Percentiles rank a stretch among this genome's conserved stretches.
These are phyloP conservation scores for Apus apus DNA, from an alignment of 2,113 vertebrate species.

Conservation along the genomic window DNA sequence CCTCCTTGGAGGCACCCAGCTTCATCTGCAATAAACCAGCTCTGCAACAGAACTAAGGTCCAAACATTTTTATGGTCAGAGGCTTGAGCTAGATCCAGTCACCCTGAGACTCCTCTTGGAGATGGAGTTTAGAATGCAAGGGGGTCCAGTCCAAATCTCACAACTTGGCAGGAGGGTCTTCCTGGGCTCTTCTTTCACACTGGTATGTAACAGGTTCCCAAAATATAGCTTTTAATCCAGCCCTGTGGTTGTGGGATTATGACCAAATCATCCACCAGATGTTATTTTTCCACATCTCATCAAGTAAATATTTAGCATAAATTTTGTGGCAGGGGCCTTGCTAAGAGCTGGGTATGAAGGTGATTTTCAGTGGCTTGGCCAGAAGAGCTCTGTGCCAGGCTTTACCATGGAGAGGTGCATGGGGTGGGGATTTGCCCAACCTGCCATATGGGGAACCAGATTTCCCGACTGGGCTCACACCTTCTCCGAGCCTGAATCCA, in stretches of 20 bases:
- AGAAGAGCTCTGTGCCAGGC: rapidly evolving
- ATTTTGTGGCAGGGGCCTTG: neutral
- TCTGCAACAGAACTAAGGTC: no score
- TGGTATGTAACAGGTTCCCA: neutral
- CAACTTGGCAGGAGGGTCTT: no score
- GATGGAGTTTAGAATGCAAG: no score
- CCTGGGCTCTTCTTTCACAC: no score
- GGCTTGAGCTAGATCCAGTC: no score
- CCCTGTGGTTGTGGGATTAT: neutral
- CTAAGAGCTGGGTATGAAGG: neutral
- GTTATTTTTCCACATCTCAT: neutral
- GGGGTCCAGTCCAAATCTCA: no score
- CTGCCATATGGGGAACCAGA: neutral
- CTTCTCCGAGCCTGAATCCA: neutral
- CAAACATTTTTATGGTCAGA: no score
- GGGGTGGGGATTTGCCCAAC: neutral
- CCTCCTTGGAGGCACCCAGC: no score
- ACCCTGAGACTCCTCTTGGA: no score
- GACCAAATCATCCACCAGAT: neutral
- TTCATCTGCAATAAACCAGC: no score
- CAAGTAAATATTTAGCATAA: neutral
- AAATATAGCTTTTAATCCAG: neutral
- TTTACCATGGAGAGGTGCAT: rapidly evolving
- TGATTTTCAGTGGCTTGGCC: neutral
- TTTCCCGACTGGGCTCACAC: neutral